Evolutionary conservation across 1,140 invertebrate species (phyloP).

Genomic region (Hypothenemus hampei): DNA sequence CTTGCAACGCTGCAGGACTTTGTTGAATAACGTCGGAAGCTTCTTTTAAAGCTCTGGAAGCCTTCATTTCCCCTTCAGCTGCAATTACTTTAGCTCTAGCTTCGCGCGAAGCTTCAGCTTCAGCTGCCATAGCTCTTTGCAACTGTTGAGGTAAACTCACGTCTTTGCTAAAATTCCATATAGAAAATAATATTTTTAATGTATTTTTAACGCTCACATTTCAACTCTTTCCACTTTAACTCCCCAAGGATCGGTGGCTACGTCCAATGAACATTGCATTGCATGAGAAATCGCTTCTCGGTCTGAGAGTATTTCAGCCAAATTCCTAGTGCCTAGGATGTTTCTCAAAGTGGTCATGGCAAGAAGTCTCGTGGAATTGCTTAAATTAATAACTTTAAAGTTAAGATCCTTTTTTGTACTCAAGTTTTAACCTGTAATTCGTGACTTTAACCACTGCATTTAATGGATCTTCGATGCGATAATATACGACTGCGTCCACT

Average conservation of each 20-base stretch:
- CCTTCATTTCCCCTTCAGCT: conserved; percentile 80
- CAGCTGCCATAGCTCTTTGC: conserved; percentile 82
- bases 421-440: conserved; percentile 64
- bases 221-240: conserved; percentile 94
- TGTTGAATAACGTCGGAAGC: conserved; percentile 84
- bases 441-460: conserved; percentile 77
- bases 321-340: conserved; percentile 86
- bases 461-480: conserved; percentile 79
- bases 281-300: conserved; percentile 84
- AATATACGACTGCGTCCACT: conserved; percentile 91
- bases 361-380: conserved; percentile 78
- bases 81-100: conserved; percentile 74
- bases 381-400: conserved; percentile 43
- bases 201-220: conserved; percentile 64
- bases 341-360: conserved; percentile 85
- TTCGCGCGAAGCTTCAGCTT: conserved; percentile 76
- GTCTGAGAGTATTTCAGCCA: conserved; percentile 87
- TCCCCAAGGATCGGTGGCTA: conserved; percentile 96
- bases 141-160: conserved; percentile 78
- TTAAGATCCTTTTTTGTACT: neutral
- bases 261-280: conserved; percentile 78
- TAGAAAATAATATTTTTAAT: conserved; percentile 9
- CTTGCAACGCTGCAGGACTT: conserved; percentile 82
- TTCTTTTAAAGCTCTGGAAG: conserved; percentile 80
- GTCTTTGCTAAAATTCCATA: conserved; percentile 67